A percentile compares a stretch with the other conserved stretches of the same genome.
These are phyloP conservation scores for Podarcis muralis DNA, from an alignment of 2,113 vertebrate genomes.

Conservation along the genomic window DNA sequence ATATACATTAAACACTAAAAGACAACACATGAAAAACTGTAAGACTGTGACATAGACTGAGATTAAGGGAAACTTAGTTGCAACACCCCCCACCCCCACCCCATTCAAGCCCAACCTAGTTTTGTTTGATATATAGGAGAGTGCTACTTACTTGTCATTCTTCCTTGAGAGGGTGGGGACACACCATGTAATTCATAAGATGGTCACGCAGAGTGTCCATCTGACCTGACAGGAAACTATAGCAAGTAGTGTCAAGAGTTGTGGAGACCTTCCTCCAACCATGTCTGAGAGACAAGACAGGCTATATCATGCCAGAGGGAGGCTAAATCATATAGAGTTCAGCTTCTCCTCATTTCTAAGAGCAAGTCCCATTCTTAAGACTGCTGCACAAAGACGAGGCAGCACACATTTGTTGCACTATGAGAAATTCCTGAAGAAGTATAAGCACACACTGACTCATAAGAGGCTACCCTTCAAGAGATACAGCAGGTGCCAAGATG, in stretches of 20 bases:
- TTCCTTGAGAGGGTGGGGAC: background rate
- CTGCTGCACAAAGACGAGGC: background rate
- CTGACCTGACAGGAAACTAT: background rate
- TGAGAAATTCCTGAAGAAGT: background rate
- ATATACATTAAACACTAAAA: constrained; percentile 9
- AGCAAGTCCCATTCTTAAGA: background rate
- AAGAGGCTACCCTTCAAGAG: background rate
- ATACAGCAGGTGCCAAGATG: background rate
- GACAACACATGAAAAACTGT: constrained; percentile 5
- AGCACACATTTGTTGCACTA: background rate
- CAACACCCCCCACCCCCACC: background rate
- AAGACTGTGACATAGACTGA: constrained; percentile 1
- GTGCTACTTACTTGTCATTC: background rate
- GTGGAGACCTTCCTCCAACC: background rate
- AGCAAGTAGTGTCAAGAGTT: background rate
- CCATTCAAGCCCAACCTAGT: background rate
- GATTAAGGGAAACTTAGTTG: background rate
- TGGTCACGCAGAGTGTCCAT: background rate
- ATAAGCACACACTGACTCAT: background rate
- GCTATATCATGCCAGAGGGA: background rate
- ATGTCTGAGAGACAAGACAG: background rate
- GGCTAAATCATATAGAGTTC: background rate
- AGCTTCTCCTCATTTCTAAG: background rate
- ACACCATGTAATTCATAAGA: background rate
- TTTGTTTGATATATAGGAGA: background rate